These are phyloP conservation scores for Eutolmus rufibarbis DNA, from an alignment of 2,888 invertebrate genomes.

Conservation along the genomic window DNA sequence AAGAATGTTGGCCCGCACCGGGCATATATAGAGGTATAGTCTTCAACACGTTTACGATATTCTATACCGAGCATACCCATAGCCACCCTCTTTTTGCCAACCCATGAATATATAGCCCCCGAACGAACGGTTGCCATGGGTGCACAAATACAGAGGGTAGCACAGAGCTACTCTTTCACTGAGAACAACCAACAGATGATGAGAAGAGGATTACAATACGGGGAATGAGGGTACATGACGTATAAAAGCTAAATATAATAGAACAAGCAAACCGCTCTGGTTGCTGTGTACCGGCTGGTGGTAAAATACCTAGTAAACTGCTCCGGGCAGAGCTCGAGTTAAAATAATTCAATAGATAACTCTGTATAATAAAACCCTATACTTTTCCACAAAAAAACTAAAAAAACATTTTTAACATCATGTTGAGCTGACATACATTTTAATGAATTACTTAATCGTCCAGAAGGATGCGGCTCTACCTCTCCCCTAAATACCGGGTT, in stretches of 20 bases:
- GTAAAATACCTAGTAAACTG: slow-evolving; percentile 29
- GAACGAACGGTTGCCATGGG: slow-evolving; percentile 28
- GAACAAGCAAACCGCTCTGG: slow-evolving; percentile 30
- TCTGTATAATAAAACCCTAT: neutral
- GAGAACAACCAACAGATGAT: slow-evolving; percentile 20
- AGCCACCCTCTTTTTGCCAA: slow-evolving; percentile 31
- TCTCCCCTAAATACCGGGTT: neutral
- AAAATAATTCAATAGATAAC: slow-evolving; percentile 29
- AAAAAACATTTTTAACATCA: neutral
- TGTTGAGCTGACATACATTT: neutral
- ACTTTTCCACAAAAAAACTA: neutral
- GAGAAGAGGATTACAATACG: slow-evolving; percentile 33
- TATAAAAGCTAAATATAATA: slow-evolving; percentile 40
- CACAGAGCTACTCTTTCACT: slow-evolving; percentile 21
- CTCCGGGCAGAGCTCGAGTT: slow-evolving; percentile 13
- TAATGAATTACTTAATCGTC: neutral
- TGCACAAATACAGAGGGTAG: slow-evolving; percentile 24
- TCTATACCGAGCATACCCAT: neutral
- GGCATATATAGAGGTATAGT: neutral
- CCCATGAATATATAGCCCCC: slow-evolving; percentile 17
- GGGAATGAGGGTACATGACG: slow-evolving; percentile 36
- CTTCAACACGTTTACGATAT: neutral
- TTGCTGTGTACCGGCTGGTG: slow-evolving; percentile 33
- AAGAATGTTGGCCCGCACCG: neutral
- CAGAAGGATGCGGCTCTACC: neutral